These are phyloP conservation scores for Diarsia brunnea DNA, from an alignment of 2,888 invertebrate species.

Conservation along the genomic window DNA sequence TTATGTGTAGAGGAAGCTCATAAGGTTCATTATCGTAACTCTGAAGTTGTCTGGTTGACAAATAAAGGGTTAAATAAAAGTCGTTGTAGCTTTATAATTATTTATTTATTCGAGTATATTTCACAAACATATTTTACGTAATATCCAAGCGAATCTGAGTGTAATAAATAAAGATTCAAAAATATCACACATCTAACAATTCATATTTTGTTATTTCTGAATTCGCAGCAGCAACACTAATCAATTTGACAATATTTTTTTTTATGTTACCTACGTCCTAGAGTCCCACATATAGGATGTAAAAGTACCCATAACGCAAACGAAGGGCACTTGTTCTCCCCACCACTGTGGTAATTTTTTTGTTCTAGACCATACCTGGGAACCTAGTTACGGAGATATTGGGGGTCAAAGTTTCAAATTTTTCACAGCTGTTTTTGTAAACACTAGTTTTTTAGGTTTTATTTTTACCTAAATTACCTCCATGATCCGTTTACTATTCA, in stretches of 20 bases:
- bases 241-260: background rate
- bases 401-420: no score
- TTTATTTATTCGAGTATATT: background rate
- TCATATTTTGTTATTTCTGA: background rate
- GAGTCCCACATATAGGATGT: no score
- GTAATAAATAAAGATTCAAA: background rate
- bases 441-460: no score
- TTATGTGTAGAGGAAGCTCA: slow-evolving; percentile 6
- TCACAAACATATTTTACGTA: background rate
- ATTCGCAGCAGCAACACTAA: background rate
- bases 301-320: no score
- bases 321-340: no score
- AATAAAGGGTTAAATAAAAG: slow-evolving; percentile 19
- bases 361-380: no score
- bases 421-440: no score
- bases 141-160: background rate
- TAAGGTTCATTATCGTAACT: slow-evolving; percentile 19
- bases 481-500: no score
- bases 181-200: background rate
- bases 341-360: no score
- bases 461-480: no score
- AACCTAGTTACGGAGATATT: no score
- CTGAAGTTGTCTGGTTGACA: background rate
- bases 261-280: background rate
- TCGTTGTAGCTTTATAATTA: background rate